phyloP scores from a whole-genome alignment of 2,888 invertebrate genomes.

The Tetragnatha montana region DNA sequence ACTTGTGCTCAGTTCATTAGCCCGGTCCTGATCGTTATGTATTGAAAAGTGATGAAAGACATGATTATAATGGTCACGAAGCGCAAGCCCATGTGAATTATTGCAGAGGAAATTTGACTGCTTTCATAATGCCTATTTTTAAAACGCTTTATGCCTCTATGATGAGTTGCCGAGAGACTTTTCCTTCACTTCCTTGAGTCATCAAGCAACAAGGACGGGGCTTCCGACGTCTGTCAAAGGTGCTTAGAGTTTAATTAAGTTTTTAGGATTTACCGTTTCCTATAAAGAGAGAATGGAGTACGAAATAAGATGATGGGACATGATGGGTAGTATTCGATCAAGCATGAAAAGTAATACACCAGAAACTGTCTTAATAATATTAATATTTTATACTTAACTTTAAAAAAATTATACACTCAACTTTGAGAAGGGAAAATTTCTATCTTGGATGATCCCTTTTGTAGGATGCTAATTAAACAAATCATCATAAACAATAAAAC shows the following conservation, averaged over 20 bases:
- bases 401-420: too few relatives aligned
- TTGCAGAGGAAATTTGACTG: slow-evolving; percentile 18
- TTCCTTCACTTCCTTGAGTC: slow-evolving; percentile 20
- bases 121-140: slow-evolving; percentile 23
- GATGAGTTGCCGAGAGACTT: slow-evolving; percentile 24
- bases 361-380: too few relatives aligned
- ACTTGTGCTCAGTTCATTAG: neutral
- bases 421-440: too few relatives aligned
- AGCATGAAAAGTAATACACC: too few relatives aligned
- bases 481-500: too few relatives aligned
- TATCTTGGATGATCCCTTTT: too few relatives aligned
- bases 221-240: slow-evolving; percentile 58
- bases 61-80: slow-evolving; percentile 7
- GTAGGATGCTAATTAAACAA: too few relatives aligned
- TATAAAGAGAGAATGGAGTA: neutral
- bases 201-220: neutral
- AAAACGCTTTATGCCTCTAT: neutral
- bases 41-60: neutral
- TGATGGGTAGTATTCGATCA: too few relatives aligned
- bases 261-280: slow-evolving; percentile 51
- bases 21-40: neutral
- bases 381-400: too few relatives aligned
- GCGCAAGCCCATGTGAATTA: slow-evolving; percentile 14
- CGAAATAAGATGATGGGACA: neutral
- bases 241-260: slow-evolving; percentile 58